Evolutionary conservation across 2,888 invertebrate genomes (phyloP), one percentile per base, ranked within the genome.

Genomic region (Agrypnus murinus): DNA sequence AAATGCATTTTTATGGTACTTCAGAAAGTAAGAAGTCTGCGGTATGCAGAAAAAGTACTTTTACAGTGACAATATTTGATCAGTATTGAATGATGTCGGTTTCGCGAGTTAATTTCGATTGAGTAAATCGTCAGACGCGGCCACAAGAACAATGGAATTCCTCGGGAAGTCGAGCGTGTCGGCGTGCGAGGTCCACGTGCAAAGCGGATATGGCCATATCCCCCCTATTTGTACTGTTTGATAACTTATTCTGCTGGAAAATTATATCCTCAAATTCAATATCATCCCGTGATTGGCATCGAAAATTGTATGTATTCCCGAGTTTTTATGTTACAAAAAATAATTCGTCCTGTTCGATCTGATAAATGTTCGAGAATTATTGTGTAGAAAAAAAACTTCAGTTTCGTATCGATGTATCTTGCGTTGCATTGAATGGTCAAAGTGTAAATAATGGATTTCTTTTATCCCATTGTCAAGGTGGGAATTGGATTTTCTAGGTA

Each of bases 381-480:
- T 25, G 53, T 64, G 48, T 12, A 38, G 40, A n/a, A 32, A 50
- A 14, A 62, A 40, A 48, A 19, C 31, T 64, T 62, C 43, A 64
- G 12, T 36, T 53, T 60, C 25, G 50, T 40, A 69, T 59, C 69
- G 59, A 69, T 73, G 74, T 71, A 74, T 71, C 75, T 76, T 72
- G 71, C 69, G 66, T 70, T 65, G 74, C 71, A 74, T 72, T 77
- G 77, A 78, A 78, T 78, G 80, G 80, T 80, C 80, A 79, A 77
- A 78, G 75, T 80, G 83, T 83, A 83, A 83, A 83, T 83, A 83
- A 83, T 81, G 82, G 81, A 81, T 82, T 81, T 81, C 80, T 80
- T 81, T 79, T 80, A 79, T 79, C 73, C 81, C 77, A 83, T 83
- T 82, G 82, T 83, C 79, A 81, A 81, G 81, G 80, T 81, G 79